Percentiles rank a stretch among this genome's conserved stretches.
phyloP scores from a whole-genome alignment of 2,113 vertebrate species.

The Gallinago media region DNA sequence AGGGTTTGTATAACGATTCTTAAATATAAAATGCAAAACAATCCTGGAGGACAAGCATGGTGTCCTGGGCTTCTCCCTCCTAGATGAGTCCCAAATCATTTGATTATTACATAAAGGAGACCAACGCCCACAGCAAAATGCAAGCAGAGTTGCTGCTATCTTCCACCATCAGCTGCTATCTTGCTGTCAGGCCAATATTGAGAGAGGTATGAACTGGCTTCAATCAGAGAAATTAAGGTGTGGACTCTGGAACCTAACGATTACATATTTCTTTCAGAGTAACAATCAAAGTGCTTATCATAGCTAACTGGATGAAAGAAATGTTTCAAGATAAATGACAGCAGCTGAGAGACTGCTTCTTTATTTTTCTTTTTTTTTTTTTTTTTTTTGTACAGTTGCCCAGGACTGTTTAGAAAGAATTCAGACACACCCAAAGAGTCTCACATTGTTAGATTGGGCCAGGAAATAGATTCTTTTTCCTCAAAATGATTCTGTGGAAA shows the following conservation, averaged over 20 bases:
- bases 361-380: too few species aligned
- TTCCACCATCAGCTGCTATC: background rate
- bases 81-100: background rate
- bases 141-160: background rate
- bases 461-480: background rate
- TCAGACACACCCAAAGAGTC: constrained; percentile 29
- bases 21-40: constrained; percentile 18
- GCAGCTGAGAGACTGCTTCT: background rate
- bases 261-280: constrained; percentile 27
- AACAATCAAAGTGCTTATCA: constrained; percentile 45
- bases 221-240: constrained; percentile 35
- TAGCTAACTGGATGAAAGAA: constrained; percentile 47
- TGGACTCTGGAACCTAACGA: constrained; percentile 46
- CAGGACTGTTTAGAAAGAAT: constrained; percentile 31
- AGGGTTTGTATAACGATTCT: constrained; percentile 13
- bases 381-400: background rate
- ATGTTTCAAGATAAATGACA: constrained; percentile 31
- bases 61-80: background rate
- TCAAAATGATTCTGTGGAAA: background rate
- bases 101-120: background rate
- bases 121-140: background rate
- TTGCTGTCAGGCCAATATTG: background rate
- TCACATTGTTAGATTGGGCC: background rate
- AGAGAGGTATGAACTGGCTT: background rate
- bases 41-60: background rate